These are phyloP conservation scores for Esperia sulphurella DNA, from an alignment of 2,888 invertebrate genomes.

Conservation along the genomic window DNA sequence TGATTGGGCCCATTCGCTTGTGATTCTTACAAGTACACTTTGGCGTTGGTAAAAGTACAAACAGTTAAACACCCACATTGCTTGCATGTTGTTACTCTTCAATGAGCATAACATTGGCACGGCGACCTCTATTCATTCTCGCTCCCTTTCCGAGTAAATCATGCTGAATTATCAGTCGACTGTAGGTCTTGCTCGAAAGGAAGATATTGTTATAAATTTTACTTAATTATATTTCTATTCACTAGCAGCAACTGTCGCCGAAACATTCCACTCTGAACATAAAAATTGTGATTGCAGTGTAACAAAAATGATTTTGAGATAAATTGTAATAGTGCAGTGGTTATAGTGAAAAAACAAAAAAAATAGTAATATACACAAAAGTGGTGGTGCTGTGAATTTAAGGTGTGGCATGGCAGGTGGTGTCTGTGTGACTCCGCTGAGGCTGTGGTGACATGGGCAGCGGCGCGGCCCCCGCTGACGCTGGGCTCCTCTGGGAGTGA, in stretches of 20 bases:
- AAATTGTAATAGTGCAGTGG: slow-evolving; percentile 70
- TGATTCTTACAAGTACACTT: slow-evolving; percentile 35
- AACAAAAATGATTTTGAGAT: slow-evolving; percentile 77
- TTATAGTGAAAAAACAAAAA: slow-evolving; percentile 50
- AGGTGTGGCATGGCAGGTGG: slow-evolving; percentile 55
- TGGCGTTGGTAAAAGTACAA: slow-evolving; percentile 47
- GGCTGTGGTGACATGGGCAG: slow-evolving; percentile 75
- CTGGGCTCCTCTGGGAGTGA: slow-evolving; percentile 70
- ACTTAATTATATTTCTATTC: slow-evolving; percentile 8
- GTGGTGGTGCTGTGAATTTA: slow-evolving; percentile 54
- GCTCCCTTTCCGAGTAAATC: slow-evolving; percentile 46
- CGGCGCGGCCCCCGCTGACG: slow-evolving; percentile 55
- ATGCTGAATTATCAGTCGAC: slow-evolving; percentile 32
- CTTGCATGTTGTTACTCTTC: slow-evolving; percentile 73
- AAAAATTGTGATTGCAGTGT: slow-evolving; percentile 60
- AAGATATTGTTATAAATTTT: slow-evolving; percentile 9
- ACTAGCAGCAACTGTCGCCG: slow-evolving; percentile 48
- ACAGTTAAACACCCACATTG: slow-evolving; percentile 57
- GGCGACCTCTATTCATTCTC: slow-evolving; percentile 66
- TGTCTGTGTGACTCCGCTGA: slow-evolving; percentile 28
- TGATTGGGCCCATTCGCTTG: slow-evolving; percentile 18
- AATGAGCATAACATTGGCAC: slow-evolving; percentile 75
- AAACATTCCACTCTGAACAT: slow-evolving; percentile 45
- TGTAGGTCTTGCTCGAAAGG: slow-evolving; percentile 14
- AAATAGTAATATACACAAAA: slow-evolving; percentile 53